Percentiles rank a stretch among this genome's conserved stretches.
Evolutionary conservation across 2,888 invertebrate genomes (phyloP).

Genomic region (Pristionchus maxplancki): DNA sequence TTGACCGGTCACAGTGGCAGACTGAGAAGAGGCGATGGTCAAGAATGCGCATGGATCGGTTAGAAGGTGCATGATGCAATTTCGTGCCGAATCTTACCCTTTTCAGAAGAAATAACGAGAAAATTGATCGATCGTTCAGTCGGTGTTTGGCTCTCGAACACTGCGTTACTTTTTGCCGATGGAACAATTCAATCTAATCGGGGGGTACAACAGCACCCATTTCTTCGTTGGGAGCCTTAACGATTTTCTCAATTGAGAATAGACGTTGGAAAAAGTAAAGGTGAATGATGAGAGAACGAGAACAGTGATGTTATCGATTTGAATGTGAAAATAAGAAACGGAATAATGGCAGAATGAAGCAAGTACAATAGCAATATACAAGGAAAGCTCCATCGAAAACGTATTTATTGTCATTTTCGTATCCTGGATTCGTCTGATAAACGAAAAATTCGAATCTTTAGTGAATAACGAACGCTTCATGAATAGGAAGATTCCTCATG

Average conservation of each 20-base stretch:
- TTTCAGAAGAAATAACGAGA: too few species aligned
- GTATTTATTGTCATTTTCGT: too few species aligned
- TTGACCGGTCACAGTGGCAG: neutral
- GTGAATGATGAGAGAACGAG: neutral
- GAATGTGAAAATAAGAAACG: too few species aligned
- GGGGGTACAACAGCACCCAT: neutral
- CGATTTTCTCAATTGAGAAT: neutral
- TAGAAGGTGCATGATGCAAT: neutral
- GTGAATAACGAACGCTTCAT: too few species aligned
- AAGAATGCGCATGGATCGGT: neutral
- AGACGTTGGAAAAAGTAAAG: neutral
- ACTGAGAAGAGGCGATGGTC: neutral
- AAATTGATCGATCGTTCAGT: neutral
- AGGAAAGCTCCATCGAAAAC: too few species aligned
- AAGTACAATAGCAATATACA: too few species aligned
- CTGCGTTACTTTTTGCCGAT: neutral
- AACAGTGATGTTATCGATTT: neutral
- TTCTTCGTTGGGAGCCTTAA: neutral
- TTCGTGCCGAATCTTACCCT: too few species aligned
- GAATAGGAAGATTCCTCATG: too few species aligned
- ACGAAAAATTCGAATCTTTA: too few species aligned
- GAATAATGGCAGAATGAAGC: too few species aligned
- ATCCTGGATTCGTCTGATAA: too few species aligned
- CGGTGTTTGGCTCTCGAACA: neutral
- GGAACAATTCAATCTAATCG: slow-evolving; percentile 7